Percentiles rank a stretch among this genome's conserved stretches.
Evolutionary conservation across 2,888 invertebrate genomes (phyloP).

Genomic region (Hetaerina titia): DNA sequence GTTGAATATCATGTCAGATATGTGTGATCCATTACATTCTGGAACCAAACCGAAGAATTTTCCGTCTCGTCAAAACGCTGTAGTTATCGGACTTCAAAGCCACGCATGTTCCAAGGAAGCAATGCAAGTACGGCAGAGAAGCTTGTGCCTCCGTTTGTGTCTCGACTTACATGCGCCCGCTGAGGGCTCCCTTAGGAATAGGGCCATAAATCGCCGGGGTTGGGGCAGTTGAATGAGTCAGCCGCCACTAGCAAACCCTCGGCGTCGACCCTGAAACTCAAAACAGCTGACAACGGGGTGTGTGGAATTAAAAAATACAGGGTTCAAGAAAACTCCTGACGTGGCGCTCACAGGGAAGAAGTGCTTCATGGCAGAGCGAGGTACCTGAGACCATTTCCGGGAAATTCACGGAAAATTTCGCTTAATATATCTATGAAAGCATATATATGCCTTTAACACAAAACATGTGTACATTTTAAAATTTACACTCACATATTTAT

Average conservation of each 20-base stretch:
- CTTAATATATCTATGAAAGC: too few species aligned
- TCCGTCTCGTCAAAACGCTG: background rate
- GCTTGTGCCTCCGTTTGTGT: background rate
- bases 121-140: background rate
- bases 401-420: background rate
- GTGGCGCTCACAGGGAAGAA: background rate
- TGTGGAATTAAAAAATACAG: background rate
- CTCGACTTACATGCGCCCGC: background rate
- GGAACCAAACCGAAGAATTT: background rate
- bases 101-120: background rate
- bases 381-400: background rate
- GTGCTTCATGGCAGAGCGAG: background rate
- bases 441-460: too few species aligned
- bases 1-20: background rate
- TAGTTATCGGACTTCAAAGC: background rate
- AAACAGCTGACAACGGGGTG: constrained; percentile 25
- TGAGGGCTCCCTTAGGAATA: background rate
- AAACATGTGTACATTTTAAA: too few species aligned
- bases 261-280: constrained; percentile 17
- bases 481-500: too few species aligned
- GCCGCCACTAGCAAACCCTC: background rate
- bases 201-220: background rate
- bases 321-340: background rate
- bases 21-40: background rate
- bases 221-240: background rate